Conservation (phyloP, 2,113 vertebrate species). For the Origma solitaria region DNA sequence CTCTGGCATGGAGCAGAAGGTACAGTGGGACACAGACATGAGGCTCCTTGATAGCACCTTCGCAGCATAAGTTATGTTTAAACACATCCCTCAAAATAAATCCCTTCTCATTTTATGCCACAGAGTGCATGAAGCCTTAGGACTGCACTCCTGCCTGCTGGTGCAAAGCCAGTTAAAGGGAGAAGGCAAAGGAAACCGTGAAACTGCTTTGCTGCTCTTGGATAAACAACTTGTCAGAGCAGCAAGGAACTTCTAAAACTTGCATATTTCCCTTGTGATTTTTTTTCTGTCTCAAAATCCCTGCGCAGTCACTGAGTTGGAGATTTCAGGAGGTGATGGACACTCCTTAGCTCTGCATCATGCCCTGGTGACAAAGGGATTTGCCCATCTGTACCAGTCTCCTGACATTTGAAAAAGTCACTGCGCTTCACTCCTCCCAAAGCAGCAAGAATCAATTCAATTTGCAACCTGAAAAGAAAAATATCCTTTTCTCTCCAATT, state of each 20-base stretch:
- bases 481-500: background rate
- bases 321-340: background rate
- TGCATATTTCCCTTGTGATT: background rate
- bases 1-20: background rate
- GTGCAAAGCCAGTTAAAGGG: background rate
- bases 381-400: background rate
- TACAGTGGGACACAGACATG: fast-evolving
- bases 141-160: background rate
- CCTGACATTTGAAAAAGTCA: background rate
- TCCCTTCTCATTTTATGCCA: fast-evolving
- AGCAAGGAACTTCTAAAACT: background rate
- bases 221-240: background rate
- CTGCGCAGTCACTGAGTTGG: background rate
- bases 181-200: background rate
- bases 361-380: background rate
- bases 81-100: background rate
- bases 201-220: background rate
- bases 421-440: background rate
- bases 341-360: background rate
- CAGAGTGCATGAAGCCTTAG: background rate
- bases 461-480: background rate
- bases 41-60: background rate
- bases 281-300: background rate
- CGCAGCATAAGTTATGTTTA: background rate
- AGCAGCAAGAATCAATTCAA: background rate